Evolutionary conservation across 2,797 vertebrate species (phyloP).

Genomic region (Chelidonichthys spinosus): DNA sequence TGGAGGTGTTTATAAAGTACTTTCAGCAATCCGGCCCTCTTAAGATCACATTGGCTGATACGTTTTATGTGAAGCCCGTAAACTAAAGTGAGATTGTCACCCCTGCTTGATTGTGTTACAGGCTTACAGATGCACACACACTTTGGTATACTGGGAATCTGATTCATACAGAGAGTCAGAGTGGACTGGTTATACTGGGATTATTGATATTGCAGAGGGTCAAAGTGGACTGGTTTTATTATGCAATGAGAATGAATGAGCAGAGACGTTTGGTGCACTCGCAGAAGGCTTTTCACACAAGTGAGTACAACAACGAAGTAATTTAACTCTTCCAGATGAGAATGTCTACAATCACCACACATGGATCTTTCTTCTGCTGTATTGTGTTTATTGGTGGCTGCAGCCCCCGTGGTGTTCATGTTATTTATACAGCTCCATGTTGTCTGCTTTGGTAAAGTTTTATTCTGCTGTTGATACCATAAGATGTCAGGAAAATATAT

Average conservation of each 20-base stretch:
- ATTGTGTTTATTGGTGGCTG: not conserved
- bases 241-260: not conserved
- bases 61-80: too few species aligned
- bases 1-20: too few species aligned
- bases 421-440: not conserved
- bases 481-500: not conserved
- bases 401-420: not conserved
- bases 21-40: too few species aligned
- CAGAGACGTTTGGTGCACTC: not conserved
- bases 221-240: rapidly evolving
- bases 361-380: not conserved
- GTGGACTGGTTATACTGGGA: not conserved
- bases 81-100: too few species aligned
- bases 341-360: not conserved
- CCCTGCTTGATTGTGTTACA: too few species aligned
- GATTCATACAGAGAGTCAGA: too few species aligned
- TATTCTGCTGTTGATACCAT: not conserved
- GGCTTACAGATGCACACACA: too few species aligned
- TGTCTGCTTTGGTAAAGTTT: not conserved
- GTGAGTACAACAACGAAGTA: not conserved
- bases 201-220: not conserved
- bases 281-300: not conserved
- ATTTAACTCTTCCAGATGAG: not conserved
- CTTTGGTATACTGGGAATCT: too few species aligned
- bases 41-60: too few species aligned